phyloP scores from a whole-genome alignment of 1,140 invertebrate genomes.

The Cydia pomonella region DNA sequence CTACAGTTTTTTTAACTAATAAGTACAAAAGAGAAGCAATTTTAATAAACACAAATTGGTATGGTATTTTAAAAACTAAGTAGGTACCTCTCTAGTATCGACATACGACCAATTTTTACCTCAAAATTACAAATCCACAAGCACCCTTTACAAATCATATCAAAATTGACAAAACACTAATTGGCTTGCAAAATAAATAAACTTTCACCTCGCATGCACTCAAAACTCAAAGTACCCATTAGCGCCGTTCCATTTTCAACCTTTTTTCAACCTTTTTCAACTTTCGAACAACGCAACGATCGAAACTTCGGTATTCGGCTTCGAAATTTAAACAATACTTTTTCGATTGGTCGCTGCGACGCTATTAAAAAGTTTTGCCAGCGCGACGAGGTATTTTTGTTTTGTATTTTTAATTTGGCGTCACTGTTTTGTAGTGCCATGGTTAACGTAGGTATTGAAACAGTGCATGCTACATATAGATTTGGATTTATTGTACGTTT shows the following conservation, averaged over 20 bases:
- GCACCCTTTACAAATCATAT: neutral
- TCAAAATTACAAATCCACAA: neutral
- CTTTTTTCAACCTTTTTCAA: constrained; percentile 10
- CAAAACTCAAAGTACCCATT: constrained; percentile 26
- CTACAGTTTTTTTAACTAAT: too few species aligned
- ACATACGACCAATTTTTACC: neutral
- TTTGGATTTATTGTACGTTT: too few species aligned
- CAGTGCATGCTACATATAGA: too few species aligned
- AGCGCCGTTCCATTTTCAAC: constrained; percentile 23
- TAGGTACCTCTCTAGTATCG: neutral
- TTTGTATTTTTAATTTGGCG: constrained; percentile 14
- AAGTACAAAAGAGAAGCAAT: neutral
- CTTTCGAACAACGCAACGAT: constrained; percentile 27
- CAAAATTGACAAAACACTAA: constrained; percentile 21
- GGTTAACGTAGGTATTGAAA: neutral
- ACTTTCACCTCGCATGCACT: constrained; percentile 30
- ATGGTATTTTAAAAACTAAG: neutral
- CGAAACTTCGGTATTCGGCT: constrained; percentile 22
- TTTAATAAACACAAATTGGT: neutral
- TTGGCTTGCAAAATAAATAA: constrained; percentile 11
- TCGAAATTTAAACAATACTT: constrained; percentile 33
- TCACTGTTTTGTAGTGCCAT: neutral
- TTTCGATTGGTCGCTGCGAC: constrained; percentile 29
- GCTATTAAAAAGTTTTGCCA: constrained; percentile 30
- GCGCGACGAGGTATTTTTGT: constrained; percentile 20